Evolutionary conservation across 1,140 invertebrate species (phyloP).

Genomic region (Drosophila nasuta): DNA sequence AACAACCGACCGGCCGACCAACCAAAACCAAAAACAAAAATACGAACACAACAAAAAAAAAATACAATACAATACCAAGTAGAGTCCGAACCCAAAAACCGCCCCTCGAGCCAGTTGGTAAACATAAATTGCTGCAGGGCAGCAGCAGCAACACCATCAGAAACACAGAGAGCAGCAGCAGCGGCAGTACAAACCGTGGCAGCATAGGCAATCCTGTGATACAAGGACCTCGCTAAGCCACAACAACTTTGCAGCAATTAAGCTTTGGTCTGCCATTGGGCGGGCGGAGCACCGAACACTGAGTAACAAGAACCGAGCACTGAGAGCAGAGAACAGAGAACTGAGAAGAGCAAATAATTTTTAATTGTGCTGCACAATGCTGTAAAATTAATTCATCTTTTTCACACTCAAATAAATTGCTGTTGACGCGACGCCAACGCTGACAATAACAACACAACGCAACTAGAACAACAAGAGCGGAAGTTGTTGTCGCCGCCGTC

Average conservation of each 20-base stretch:
- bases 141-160: constrained; percentile 18
- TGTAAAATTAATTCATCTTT: constrained; percentile 84
- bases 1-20: constrained; percentile 8
- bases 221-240: constrained; percentile 73
- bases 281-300: constrained; percentile 20
- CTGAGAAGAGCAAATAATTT: constrained; percentile 75
- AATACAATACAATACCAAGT: constrained; percentile 46
- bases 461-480: constrained; percentile 50
- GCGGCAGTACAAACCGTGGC: constrained; percentile 18
- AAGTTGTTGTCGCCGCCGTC: constrained; percentile 57
- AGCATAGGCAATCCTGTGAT: constrained; percentile 54
- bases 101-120: constrained; percentile 58
- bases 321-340: constrained; percentile 13
- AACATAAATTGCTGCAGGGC: constrained; percentile 80
- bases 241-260: constrained; percentile 83
- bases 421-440: constrained; percentile 78
- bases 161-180: constrained; percentile 2
- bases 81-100: constrained; percentile 49
- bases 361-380: constrained; percentile 83
- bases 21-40: constrained; percentile 39
- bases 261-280: constrained; percentile 70
- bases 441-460: constrained; percentile 39
- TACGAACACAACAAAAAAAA: constrained; percentile 22
- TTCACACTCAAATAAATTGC: constrained; percentile 83
- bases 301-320: constrained; percentile 4